A percentile compares a stretch with the other conserved stretches of the same genome.
Conservation (phyloP, 2,888 invertebrate genomes). For the Alloscopus bannaensis region DNA sequence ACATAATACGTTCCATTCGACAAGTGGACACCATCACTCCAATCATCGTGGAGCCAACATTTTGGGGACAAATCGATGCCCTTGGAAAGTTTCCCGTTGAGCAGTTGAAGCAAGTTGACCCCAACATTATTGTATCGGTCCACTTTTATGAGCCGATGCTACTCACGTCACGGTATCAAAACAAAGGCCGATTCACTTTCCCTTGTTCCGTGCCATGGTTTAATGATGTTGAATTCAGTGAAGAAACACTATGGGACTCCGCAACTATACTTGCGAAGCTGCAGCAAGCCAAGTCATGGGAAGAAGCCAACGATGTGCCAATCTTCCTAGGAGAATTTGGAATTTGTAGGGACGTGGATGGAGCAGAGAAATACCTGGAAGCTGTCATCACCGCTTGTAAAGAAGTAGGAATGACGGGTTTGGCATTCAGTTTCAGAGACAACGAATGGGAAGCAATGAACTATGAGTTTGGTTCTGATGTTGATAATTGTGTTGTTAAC, state of each 20-base stretch:
- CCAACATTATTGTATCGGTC: conserved; percentile 51
- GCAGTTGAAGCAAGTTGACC: conserved; percentile 24
- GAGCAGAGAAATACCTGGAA: conserved; percentile 48
- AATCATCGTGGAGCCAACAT: conserved; percentile 65
- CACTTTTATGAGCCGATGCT: conserved; percentile 64
- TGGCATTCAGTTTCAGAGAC: conserved; percentile 57
- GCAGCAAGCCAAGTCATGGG: conserved; percentile 37
- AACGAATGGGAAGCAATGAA: conserved; percentile 65
- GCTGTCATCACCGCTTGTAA: conserved; percentile 45
- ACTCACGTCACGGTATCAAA: conserved; percentile 35
- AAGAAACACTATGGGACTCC: conserved; percentile 35
- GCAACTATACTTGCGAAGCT: conserved; percentile 27
- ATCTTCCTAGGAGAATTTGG: conserved; percentile 63
- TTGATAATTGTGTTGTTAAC: conserved; percentile 2
- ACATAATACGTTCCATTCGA: conserved; percentile 52
- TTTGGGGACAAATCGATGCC: conserved; percentile 58
- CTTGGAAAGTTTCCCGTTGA: conserved; percentile 49
- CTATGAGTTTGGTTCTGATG: conserved; percentile 52
- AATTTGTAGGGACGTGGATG: conserved; percentile 43
- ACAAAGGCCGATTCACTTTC: conserved; percentile 46
- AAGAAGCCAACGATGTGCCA: conserved; percentile 26
- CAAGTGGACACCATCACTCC: conserved; percentile 50
- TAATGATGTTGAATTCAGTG: conserved; percentile 16
- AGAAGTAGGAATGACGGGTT: conserved; percentile 27
- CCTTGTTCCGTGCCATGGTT: conserved; percentile 50